A percentile compares a stretch with the other conserved stretches of the same genome.
Conservation (phyloP, 2,888 invertebrate species). For the Euplexia lucipara region DNA sequence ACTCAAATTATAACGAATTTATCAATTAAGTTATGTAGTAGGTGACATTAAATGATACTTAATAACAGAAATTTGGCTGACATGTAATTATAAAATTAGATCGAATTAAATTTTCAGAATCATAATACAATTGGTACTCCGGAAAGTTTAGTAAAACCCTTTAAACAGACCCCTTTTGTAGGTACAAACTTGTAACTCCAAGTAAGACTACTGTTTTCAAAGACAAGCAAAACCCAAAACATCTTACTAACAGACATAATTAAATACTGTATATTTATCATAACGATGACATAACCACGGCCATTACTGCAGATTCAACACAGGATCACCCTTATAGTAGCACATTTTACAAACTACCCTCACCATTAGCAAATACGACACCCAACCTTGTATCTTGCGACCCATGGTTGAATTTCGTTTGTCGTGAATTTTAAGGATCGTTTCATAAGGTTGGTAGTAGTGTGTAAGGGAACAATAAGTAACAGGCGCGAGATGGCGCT, state of each 20-base stretch:
- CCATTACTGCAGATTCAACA: slow-evolving; percentile 78
- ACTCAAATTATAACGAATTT: not conserved
- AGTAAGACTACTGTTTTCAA: not conserved
- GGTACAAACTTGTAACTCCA: slow-evolving; percentile 7
- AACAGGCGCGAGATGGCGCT: slow-evolving; percentile 83
- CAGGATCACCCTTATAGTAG: slow-evolving; percentile 76
- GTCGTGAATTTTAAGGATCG: slow-evolving; percentile 3
- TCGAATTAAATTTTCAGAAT: too few relatives aligned
- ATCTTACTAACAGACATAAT: slow-evolving; percentile 77
- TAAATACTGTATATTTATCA: slow-evolving; percentile 84
- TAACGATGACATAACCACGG: slow-evolving; percentile 82
- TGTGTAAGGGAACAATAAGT: slow-evolving; percentile 87
- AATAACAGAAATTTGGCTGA: too few relatives aligned
- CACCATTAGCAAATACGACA: not conserved
- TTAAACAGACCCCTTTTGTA: not conserved
- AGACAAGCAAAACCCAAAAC: slow-evolving; percentile 31
- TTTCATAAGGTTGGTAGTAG: slow-evolving; percentile 44
- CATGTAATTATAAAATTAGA: too few relatives aligned
- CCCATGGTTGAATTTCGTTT: slow-evolving; percentile 59
- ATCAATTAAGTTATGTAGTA: not conserved
- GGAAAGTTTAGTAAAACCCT: not conserved
- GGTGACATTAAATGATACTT: too few relatives aligned
- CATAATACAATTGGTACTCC: too few relatives aligned
- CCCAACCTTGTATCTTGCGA: not conserved
- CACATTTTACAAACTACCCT: slow-evolving; percentile 46